Evolutionary conservation across 2,888 invertebrate species (phyloP), one percentile per base, ranked within the genome.

Genomic region (Sinentomon sp.): DNA sequence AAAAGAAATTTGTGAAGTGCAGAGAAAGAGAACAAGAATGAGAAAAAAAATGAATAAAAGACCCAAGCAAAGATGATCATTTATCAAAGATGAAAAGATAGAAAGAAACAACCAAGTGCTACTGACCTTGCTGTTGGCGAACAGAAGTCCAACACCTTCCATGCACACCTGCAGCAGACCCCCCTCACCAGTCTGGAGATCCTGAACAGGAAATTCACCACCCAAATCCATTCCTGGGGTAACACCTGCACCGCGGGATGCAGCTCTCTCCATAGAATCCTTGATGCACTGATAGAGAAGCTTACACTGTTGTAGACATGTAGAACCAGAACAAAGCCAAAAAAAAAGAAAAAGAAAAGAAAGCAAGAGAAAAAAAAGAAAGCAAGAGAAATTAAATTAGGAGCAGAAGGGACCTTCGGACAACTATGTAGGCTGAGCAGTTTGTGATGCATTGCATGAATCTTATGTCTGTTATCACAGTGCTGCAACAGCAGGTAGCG

Each of bases 261-360:
- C 69, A 3, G 72, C 71, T 43, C 66, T 58, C 55, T 94, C 94
- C 89, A 99, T 97, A 10, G 94, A 80, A 46, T 89, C 82, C 56
- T 99, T 97, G 48, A 99, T 89, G 54, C 85, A 83, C 57, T 87
- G 85, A 58, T 97, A 99, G 37, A 99, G 62, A 49, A 92, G 85
- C 57, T 87, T 83, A 56, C 94, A 94, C 92, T 94, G 58, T 30
- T 60, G 57, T 37, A 33, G n/a, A n/a, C n/a, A n/a, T n/a, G n/a
- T n/a, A n/a, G n/a, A n/a, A n/a, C n/a, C n/a, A n/a, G n/a, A n/a
- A n/a, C n/a, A n/a, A n/a, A n/a, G n/a, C n/a, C n/a, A n/a, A n/a
- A n/a, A n/a, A n/a, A n/a, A n/a, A n/a, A n/a, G n/a, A n/a, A n/a
- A n/a, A n/a, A n/a, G n/a, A n/a, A n/a, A n/a, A n/a, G n/a, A n/a